These are phyloP conservation scores for Drosophila melanosoma DNA, from an alignment of 2,888 invertebrate species.

Conservation along the genomic window DNA sequence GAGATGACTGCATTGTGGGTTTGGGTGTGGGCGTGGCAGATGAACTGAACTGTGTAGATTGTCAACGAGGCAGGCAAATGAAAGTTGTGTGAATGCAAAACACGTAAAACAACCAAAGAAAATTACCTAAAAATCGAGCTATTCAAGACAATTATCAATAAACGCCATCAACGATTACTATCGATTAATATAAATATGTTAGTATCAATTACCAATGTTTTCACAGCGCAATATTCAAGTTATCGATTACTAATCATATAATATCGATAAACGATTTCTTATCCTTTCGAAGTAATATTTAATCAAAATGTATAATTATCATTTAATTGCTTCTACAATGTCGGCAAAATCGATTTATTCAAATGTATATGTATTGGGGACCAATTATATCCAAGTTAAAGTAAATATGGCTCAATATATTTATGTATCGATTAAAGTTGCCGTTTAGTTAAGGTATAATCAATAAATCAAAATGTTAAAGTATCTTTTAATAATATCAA, in stretches of 20 bases:
- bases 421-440: not conserved
- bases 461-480: not conserved
- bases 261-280: no score
- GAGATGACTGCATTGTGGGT: not conserved
- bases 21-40: constrained; percentile 14
- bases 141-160: not conserved
- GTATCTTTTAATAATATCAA: not conserved
- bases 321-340: not conserved
- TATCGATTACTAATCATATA: not conserved
- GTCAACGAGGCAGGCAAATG: constrained; percentile 18
- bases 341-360: no score
- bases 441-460: not conserved
- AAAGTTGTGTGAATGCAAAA: not conserved
- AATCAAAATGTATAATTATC: not conserved
- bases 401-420: not conserved
- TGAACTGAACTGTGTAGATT: constrained; percentile 25
- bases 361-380: not conserved
- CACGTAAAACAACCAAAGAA: not conserved
- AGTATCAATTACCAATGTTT: not conserved
- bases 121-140: not conserved
- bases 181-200: not conserved
- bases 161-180: not conserved
- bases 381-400: not conserved
- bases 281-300: no score
- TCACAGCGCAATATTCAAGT: not conserved